phyloP scores from a whole-genome alignment of 2,113 vertebrate species.

The Polypterus bichir region DNA sequence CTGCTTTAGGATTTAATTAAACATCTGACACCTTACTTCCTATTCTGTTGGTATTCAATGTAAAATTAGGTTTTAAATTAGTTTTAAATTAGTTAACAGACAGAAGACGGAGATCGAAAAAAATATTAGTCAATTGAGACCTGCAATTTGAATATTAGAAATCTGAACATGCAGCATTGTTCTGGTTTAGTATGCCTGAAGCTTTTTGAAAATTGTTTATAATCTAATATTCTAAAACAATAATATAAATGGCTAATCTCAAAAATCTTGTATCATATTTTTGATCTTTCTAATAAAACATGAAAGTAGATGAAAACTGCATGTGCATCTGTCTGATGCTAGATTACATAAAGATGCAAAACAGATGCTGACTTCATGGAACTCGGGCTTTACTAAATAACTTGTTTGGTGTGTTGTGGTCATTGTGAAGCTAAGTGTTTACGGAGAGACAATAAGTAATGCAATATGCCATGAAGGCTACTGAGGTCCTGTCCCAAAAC shows the following conservation, averaged over 20 bases:
- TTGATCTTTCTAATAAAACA: no score
- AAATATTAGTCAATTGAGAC: slow-evolving; percentile 4
- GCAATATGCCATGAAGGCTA: no score
- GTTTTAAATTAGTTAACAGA: slow-evolving; percentile 37
- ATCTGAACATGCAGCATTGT: neutral
- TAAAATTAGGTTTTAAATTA: slow-evolving; percentile 54
- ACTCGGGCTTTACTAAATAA: no score
- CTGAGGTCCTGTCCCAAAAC: no score
- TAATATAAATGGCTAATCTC: slow-evolving; percentile 7
- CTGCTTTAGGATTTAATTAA: slow-evolving; percentile 50
- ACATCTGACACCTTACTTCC: slow-evolving; percentile 47
- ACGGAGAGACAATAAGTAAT: no score
- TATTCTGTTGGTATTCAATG: slow-evolving; percentile 42
- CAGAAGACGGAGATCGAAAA: neutral
- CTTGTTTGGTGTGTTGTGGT: no score
- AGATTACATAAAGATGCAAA: no score
- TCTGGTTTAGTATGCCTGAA: slow-evolving; percentile 1
- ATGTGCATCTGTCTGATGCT: no score
- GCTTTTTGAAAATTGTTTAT: slow-evolving; percentile 6
- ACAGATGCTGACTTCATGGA: no score
- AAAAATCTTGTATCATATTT: no score
- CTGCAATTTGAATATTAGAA: slow-evolving; percentile 3
- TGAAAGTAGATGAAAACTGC: no score
- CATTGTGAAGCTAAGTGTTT: no score
- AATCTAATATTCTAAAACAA: slow-evolving; percentile 5